Evolutionary conservation across 2,113 vertebrate genomes (phyloP), one percentile per base, ranked within the genome.

Genomic region (Takifugu bimaculatus): DNA sequence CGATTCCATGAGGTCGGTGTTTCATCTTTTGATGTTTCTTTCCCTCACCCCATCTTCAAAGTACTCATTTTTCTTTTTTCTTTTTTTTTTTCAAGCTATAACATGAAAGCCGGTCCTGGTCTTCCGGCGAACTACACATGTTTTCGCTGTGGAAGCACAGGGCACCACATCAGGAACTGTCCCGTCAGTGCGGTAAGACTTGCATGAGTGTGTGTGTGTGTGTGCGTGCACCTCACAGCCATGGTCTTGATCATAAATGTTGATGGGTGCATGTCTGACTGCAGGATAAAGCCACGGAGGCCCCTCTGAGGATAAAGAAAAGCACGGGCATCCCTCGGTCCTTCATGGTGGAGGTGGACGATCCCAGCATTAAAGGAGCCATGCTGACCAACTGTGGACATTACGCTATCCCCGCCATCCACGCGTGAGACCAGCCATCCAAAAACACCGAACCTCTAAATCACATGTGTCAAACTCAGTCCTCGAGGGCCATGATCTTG

Each of bases 131-230:
- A 94, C 0, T 99, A 99, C 6, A 96, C 93, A 1, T 99, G 97
- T 74, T 97, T 93, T 61, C 95, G 96, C 67, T 99, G 97, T 74
- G 93, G 94, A 56, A 95, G 93, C 76, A 91, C 91, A 15, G 97
- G 96, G 61, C 97, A 99, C 87, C 97, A 98, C 77, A 97, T 98
- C 84, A 93, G 95, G 85, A 96, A 96, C 87, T 99, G 97, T 72
- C 96, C 96, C 25, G 92, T 89, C 4, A 94, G 92, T 26, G 93
- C 88, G 91, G 96, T 97, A 92, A 93, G 93, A 54, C 39, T 32
- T 54, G 10, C 51, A 54, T n/a, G 14, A n/a, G 48, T 9, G 26
- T 12, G 35, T 10, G 35, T 10, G 35, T 20, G 20, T 20, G 20
- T 20, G 20, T 20, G 20, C 20, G 1, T 20, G 20, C 4, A 10